Base-by-base conservation (phyloP, 1,140 invertebrate species). In the Streblospio benedicti region DNA sequence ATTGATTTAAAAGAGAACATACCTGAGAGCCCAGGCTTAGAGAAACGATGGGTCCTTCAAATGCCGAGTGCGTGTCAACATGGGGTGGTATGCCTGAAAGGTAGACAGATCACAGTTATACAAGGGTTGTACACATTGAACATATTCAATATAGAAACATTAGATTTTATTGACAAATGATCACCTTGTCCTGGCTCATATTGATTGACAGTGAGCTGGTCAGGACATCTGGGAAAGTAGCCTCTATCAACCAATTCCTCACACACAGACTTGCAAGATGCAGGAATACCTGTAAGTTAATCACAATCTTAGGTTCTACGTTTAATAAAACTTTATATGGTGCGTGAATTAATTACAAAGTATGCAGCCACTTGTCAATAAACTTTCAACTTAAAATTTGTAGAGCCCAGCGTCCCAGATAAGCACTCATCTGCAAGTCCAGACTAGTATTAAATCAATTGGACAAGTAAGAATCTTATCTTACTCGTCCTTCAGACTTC, bases 1-100 rank as follows among this genome's bases (percentile, higher is more conserved):
- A n/a, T n/a, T n/a, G n/a, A n/a, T n/a, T n/a, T n/a, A 25, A 43
- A 54, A 38, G n/a, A 9, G n/a, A 25, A 28, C 23, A 53, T 66
- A 78, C 84, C 60, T 85, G 79, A n/a, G 89, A 87, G 33, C 86
- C 85, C n/a, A 97, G 79, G 25, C 91, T 95, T 0, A 98, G 69
- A 4, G 90, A 92, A 23, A 96, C 70, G 63, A 98, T 90, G 20
- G 86, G 86, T 71, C 89, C 86, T 68, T 90, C 86, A 80, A 97
- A 98, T 2, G 89, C 86, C 76, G 90, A 91, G 71, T 94, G 91
- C 0, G 90, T 95, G 70, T 98, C 94, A n/a, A 95, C 84, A 80
- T 98, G 94, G 1, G 87, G 83, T 54, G 93, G 93, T 69, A 97
- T 97, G 27, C 92, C 91, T 90, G 30, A 52, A 25, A 52, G 16